These are phyloP conservation scores for Coenonympha arcania DNA, from an alignment of 2,888 invertebrate species.

Conservation along the genomic window DNA sequence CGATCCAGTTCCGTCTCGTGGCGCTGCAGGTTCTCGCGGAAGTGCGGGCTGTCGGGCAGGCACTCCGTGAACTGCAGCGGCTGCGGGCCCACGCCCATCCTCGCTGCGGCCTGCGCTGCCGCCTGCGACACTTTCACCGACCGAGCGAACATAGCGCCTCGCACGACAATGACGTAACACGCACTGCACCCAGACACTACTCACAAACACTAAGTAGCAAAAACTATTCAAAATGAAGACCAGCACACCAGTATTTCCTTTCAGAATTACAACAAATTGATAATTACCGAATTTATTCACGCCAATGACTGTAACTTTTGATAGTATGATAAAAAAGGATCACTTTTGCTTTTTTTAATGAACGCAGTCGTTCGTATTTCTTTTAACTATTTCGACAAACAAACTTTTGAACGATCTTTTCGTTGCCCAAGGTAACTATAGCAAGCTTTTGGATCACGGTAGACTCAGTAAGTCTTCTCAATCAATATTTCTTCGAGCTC, in stretches of 20 bases:
- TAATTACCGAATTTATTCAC: too few relatives aligned
- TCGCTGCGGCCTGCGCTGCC: conserved; percentile 35
- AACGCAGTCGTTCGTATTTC: too few relatives aligned
- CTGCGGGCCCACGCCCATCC: conserved; percentile 89
- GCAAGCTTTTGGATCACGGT: too few relatives aligned
- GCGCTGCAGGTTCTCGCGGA: conserved; percentile 96
- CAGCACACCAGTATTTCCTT: conserved; percentile 33
- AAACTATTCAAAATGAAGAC: conserved; percentile 31
- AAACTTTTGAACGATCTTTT: too few relatives aligned
- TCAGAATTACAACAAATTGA: conserved; percentile 14
- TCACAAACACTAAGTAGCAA: conserved; percentile 27
- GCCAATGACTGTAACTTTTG: too few relatives aligned
- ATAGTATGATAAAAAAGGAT: too few relatives aligned
- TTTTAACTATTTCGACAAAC: too few relatives aligned
- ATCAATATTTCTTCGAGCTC: too few relatives aligned
- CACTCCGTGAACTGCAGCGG: conserved; percentile 99
- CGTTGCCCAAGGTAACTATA: too few relatives aligned
- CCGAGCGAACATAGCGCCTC: conserved; percentile 38
- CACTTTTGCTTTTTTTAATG: too few relatives aligned
- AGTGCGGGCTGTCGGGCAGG: conserved; percentile 97
- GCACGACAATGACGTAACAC: conserved; percentile 32
- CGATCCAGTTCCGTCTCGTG: conserved; percentile 98
- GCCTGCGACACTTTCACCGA: conserved; percentile 68
- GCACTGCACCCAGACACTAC: conserved; percentile 15
- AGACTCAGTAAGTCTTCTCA: too few relatives aligned